Percentiles rank a stretch among this genome's conserved stretches.
Evolutionary conservation across 2,797 vertebrate genomes (phyloP).

Genomic region (Phrynocephalus guinanensis): DNA sequence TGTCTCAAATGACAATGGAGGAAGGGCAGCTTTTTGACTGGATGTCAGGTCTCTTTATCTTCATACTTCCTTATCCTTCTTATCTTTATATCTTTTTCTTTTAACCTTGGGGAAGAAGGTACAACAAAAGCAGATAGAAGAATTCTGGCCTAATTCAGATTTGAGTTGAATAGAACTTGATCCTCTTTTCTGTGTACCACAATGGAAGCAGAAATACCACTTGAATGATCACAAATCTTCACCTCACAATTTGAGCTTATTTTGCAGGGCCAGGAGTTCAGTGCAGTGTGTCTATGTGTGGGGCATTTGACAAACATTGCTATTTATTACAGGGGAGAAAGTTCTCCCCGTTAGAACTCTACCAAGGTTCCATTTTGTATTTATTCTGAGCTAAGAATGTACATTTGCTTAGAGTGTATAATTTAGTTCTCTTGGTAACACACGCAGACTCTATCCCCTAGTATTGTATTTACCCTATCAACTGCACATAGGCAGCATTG

Average conservation of each 20-base stretch:
- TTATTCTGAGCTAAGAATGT: not conserved
- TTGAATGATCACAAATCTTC: not conserved
- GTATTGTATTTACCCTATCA: not conserved
- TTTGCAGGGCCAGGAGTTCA: not conserved
- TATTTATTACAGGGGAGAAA: not conserved
- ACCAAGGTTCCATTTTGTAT: not conserved
- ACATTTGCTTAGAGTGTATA: not conserved
- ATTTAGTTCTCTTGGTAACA: not conserved
- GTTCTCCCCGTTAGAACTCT: not conserved
- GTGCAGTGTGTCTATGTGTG: not conserved
- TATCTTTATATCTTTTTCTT: constrained; percentile 48
- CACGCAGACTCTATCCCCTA: too few relatives aligned
- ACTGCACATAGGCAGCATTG: not conserved
- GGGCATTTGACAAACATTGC: not conserved
- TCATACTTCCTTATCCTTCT: constrained; percentile 46
- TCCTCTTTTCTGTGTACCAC: not conserved
- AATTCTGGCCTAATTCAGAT: constrained; percentile 60
- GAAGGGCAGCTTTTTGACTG: constrained; percentile 46
- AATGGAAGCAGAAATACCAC: not conserved
- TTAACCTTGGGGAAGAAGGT: constrained; percentile 56
- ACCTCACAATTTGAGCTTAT: not conserved
- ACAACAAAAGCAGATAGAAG: constrained; percentile 54
- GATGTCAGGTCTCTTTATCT: constrained; percentile 15
- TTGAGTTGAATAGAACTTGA: constrained; percentile 35
- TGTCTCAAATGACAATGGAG: not conserved